Evolutionary conservation across 2,113 vertebrate genomes (phyloP).

Genomic region (Paramisgurnus dabryanus): DNA sequence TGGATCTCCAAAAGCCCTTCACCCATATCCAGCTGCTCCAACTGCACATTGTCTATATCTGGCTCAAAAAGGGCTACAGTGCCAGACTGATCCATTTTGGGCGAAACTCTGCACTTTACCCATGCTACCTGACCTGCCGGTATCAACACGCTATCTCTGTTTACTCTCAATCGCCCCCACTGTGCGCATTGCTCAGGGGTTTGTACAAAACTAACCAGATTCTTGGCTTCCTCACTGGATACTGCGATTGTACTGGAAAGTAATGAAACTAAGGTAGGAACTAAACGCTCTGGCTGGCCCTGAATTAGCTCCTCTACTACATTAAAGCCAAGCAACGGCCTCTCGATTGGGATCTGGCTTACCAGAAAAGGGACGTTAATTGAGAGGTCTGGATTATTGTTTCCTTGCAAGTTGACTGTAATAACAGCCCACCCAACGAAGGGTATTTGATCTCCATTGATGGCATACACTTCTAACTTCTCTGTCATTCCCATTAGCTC

Average conservation of each 20-base stretch:
- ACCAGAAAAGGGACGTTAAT: not conserved
- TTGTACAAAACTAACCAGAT: conserved; percentile 33
- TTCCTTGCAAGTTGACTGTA: not conserved
- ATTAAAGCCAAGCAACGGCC: conserved; percentile 6
- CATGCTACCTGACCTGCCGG: conserved; percentile 18
- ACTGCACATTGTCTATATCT: conserved; percentile 11
- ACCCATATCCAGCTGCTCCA: conserved; percentile 33
- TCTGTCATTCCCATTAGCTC: not conserved
- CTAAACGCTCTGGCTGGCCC: conserved; percentile 15
- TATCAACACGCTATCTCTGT: not conserved
- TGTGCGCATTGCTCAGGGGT: not conserved
- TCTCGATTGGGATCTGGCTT: not conserved
- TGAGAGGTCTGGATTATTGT: not conserved
- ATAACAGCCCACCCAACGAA: not conserved
- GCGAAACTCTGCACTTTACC: conserved; percentile 25
- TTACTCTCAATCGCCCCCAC: not conserved
- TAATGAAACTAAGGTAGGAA: conserved; percentile 17
- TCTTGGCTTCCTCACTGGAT: conserved; percentile 9
- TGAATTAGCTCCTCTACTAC: conserved; percentile 21
- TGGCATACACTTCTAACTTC: not conserved
- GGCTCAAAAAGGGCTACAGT: conserved; percentile 13
- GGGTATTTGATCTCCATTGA: not conserved
- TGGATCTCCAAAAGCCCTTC: conserved; percentile 32
- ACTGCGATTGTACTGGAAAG: conserved; percentile 10
- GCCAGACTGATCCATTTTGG: not conserved